Base-by-base conservation (phyloP, 2,888 invertebrate species). In the Latrodectus elegans region DNA sequence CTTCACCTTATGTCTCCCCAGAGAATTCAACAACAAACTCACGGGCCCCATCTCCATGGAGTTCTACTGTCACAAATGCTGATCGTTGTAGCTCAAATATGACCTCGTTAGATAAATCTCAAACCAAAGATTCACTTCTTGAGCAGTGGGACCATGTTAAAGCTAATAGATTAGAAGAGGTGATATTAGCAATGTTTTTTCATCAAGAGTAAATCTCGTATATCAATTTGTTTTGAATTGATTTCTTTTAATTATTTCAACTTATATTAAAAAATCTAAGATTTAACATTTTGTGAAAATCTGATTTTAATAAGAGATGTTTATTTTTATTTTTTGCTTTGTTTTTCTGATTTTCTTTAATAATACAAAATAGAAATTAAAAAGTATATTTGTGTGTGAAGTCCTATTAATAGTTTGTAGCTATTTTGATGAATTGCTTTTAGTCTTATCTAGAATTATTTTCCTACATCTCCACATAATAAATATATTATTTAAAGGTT, bases 1-100 rank as follows among this genome's bases (percentile, higher is more conserved):
- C 87, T 65, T 88, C 88, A 22, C 89, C 89, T 10, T 89, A 89
- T 75, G 82, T 80, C 26, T 89, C 89, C 9, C 89, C 89, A 53
- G 71, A 81, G 38, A 80, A 81, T 73, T 89, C 89, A 10, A 88
- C 78, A 55, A 88, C 89, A 11, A 89, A 75, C 79, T 89, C 89
- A 9, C 81, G 89, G 15, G 80, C 88, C 49, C 81, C 84, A 15
- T 89, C 89, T 22, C 89, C 89, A 3, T 89, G 89, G 89, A 84
- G 17, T 60, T 15, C 65, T 15, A 8, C 75, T 49, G 78, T 49
- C 11, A n/a, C 79, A 12, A 84, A 75, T 68, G 1, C 38, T 3
- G 77, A 83, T 38, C 38, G n/a, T 60, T n/a, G 60, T 15, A 60
- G 60, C n/a, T 15, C 60, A 60, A 60, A 15, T 60, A n/a, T 15